Evolutionary conservation across 2,797 vertebrate genomes (phyloP).

Genomic region (Lutra lutra): DNA sequence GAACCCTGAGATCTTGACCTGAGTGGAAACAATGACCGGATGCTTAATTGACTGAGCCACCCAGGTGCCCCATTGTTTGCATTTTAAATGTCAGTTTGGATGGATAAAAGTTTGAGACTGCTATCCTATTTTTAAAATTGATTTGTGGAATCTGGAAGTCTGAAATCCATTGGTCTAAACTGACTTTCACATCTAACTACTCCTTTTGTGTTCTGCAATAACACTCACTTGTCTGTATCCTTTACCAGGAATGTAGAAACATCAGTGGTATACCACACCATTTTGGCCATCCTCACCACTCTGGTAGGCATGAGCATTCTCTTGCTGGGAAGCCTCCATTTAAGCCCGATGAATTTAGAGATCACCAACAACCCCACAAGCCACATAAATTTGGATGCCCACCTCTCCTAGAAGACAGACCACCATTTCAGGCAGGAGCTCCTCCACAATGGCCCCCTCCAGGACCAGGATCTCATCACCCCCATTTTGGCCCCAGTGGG

Average conservation of each 20-base stretch:
- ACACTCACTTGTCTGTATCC: background rate
- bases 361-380: constrained; percentile 15
- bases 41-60: background rate
- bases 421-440: background rate
- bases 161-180: background rate
- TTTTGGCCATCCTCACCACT: background rate
- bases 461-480: background rate
- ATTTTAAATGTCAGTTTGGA: constrained; percentile 27
- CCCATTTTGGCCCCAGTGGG: background rate
- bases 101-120: background rate
- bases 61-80: background rate
- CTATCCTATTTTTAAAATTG: constrained; percentile 13
- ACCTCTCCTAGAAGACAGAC: background rate
- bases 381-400: background rate
- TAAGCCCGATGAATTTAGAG: background rate
- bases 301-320: background rate
- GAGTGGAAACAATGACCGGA: background rate
- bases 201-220: background rate
- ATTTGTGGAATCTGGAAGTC: background rate
- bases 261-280: background rate
- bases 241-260: constrained; percentile 55
- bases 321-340: background rate
- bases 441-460: background rate
- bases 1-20: background rate
- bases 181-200: background rate